These are phyloP conservation scores for Reinhardtius hippoglossoides DNA, from an alignment of 2,113 vertebrate genomes.

Conservation along the genomic window DNA sequence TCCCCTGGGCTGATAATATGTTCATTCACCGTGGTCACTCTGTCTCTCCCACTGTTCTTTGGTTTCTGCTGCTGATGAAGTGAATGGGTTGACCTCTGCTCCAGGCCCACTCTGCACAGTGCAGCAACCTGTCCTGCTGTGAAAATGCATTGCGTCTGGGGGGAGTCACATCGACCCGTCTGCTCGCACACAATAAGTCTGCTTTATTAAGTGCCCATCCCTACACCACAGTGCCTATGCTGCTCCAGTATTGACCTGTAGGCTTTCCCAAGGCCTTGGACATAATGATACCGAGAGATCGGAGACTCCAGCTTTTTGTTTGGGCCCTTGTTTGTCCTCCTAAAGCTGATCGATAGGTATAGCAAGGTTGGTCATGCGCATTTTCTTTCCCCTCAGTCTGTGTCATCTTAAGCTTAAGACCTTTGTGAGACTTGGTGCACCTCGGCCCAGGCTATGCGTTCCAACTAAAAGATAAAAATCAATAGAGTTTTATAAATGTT, in stretches of 20 bases:
- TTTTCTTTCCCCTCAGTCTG: slow-evolving; percentile 19
- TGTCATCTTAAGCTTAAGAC: slow-evolving; percentile 48
- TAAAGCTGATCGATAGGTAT: slow-evolving; percentile 68
- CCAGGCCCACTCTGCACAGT: slow-evolving; percentile 63
- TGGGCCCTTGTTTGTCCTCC: slow-evolving; percentile 66
- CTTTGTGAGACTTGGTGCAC: slow-evolving; percentile 36
- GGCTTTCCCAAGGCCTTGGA: slow-evolving; percentile 72
- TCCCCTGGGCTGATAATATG: slow-evolving; percentile 71
- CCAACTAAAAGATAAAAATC: slow-evolving; percentile 55
- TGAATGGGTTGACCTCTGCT: slow-evolving; percentile 77
- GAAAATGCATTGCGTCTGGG: slow-evolving; percentile 76
- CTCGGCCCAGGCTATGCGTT: slow-evolving; percentile 44
- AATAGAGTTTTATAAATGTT: slow-evolving; percentile 55
- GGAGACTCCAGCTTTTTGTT: slow-evolving; percentile 62
- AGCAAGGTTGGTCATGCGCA: slow-evolving; percentile 49
- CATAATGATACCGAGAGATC: slow-evolving; percentile 69
- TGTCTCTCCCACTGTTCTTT: slow-evolving; percentile 72
- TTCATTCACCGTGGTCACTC: slow-evolving; percentile 49
- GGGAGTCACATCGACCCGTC: slow-evolving; percentile 77
- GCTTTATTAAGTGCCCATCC: slow-evolving; percentile 77
- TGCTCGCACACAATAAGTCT: slow-evolving; percentile 74
- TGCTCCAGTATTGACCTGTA: slow-evolving; percentile 74
- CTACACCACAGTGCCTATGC: slow-evolving; percentile 46
- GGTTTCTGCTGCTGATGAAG: slow-evolving; percentile 72
- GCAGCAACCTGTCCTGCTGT: slow-evolving; percentile 72